phyloP scores from a whole-genome alignment of 1,140 invertebrate genomes.

The Hyles vespertilio region DNA sequence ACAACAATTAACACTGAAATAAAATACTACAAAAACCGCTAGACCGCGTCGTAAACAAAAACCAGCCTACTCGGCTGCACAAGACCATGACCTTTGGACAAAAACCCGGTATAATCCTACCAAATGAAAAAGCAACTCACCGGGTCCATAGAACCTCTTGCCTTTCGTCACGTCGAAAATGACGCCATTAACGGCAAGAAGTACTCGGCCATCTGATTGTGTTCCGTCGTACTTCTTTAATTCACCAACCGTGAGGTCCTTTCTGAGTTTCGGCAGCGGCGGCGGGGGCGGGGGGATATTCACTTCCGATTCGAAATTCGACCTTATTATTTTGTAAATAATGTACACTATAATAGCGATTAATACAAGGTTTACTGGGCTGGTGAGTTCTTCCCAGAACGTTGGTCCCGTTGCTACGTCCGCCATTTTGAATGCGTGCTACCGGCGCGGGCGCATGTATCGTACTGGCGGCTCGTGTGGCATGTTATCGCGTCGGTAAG shows the following conservation, averaged over 20 bases:
- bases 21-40: no score
- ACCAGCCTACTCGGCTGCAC: no score
- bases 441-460: conserved; percentile 35
- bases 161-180: conserved; percentile 69
- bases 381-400: conserved; percentile 63
- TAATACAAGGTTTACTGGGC: conserved; percentile 57
- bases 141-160: conserved; percentile 66
- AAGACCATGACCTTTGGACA: conserved; percentile 6
- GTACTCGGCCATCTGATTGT: conserved; percentile 58
- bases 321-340: conserved; percentile 62
- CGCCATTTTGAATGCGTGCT: conserved; percentile 50
- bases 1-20: no score
- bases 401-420: conserved; percentile 36
- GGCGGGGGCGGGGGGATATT: conserved; percentile 37
- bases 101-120: conserved; percentile 2
- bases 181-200: conserved; percentile 57
- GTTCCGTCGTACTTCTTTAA: conserved; percentile 62
- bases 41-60: no score
- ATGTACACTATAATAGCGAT: conserved; percentile 60
- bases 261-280: conserved; percentile 54
- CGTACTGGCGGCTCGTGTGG: conserved; percentile 48
- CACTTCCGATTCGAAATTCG: conserved; percentile 53
- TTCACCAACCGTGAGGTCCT: conserved; percentile 63
- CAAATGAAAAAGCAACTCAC: conserved; percentile 37
- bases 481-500: conserved; percentile 38